Percentiles rank a stretch among this genome's conserved stretches.
These are phyloP conservation scores for Vidua chalybeata DNA, from an alignment of 2,113 vertebrate genomes.

Conservation along the genomic window DNA sequence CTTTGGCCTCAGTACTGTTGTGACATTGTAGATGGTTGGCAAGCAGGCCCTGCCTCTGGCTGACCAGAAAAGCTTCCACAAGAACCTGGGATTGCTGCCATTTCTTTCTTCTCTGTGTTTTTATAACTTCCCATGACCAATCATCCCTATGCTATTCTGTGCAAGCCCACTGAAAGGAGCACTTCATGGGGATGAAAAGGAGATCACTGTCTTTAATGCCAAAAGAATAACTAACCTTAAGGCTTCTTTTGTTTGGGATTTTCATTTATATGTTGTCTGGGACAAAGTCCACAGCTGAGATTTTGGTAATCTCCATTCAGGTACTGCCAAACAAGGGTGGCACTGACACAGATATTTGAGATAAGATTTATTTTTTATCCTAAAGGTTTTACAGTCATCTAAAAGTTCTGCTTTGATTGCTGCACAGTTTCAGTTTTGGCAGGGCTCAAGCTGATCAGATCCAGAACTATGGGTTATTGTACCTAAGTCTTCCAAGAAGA, in stretches of 20 bases:
- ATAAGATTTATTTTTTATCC: background rate
- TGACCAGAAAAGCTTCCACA: background rate
- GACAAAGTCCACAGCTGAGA: background rate
- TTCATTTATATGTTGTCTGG: background rate
- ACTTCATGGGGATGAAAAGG: background rate
- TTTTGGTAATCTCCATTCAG: background rate
- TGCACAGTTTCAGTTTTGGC: background rate
- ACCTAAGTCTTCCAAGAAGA: background rate
- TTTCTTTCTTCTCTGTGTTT: background rate
- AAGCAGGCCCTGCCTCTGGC: background rate
- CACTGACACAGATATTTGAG: background rate
- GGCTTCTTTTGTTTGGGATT: background rate
- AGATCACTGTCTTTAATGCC: background rate
- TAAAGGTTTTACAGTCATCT: background rate
- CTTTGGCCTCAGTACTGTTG: accelerated
- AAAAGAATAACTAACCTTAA: background rate
- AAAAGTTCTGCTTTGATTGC: background rate
- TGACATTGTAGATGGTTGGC: background rate
- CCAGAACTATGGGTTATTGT: background rate
- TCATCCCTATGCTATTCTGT: background rate
- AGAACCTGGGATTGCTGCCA: background rate
- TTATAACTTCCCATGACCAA: background rate
- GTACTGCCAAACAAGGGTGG: background rate
- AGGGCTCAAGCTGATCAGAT: background rate
- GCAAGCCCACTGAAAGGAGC: background rate